phyloP scores from a whole-genome alignment of 2,113 vertebrate genomes.

The Theropithecus gelada region DNA sequence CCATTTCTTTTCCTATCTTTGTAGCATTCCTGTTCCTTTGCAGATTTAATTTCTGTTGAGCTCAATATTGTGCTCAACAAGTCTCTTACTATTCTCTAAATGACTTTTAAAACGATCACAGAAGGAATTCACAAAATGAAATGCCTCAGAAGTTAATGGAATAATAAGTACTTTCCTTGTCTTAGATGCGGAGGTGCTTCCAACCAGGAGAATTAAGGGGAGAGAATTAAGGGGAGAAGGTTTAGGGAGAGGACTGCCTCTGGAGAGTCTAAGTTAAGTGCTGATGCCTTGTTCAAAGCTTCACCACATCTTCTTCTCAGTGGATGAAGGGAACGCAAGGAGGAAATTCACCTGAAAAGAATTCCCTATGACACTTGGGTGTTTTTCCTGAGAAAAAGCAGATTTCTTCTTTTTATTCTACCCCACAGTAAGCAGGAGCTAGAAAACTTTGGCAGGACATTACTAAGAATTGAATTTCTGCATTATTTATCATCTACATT shows the following conservation, averaged over 20 bases:
- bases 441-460: neutral
- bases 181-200: neutral
- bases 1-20: neutral
- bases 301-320: neutral
- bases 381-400: neutral
- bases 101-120: slow-evolving; percentile 12
- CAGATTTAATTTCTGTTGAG: slow-evolving; percentile 8
- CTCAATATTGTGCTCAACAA: slow-evolving; percentile 14
- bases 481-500: neutral
- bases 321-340: neutral
- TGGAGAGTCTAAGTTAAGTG: neutral
- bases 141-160: neutral
- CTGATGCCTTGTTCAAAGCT: neutral
- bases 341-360: neutral
- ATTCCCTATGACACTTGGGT: neutral
- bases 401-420: neutral
- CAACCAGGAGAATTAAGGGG: neutral
- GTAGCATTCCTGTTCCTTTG: neutral
- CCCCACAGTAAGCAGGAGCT: neutral
- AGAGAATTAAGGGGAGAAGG: neutral
- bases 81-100: slow-evolving; percentile 46
- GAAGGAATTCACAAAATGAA: slow-evolving; percentile 21
- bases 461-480: neutral
- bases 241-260: neutral
- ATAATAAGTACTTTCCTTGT: neutral